These are phyloP conservation scores for Triops longicaudatus DNA, from an alignment of 1,140 invertebrate genomes.

Conservation along the genomic window DNA sequence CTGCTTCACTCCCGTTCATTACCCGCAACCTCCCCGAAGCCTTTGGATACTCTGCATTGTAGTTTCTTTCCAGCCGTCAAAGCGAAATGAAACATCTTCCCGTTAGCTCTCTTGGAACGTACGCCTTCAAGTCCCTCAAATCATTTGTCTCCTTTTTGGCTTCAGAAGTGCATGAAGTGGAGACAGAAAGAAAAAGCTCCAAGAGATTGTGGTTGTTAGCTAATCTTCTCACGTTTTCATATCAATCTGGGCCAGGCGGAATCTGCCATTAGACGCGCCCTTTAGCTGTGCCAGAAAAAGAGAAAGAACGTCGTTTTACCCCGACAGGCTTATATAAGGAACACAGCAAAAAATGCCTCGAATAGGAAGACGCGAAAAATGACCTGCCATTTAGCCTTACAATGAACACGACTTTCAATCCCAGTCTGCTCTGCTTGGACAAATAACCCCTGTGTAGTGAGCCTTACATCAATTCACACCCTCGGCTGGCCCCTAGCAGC, in stretches of 20 bases:
- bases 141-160: slow-evolving; percentile 12
- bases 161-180: background rate
- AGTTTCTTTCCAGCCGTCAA: background rate
- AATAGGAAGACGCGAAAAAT: background rate
- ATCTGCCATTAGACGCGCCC: background rate
- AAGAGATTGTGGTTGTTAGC: background rate
- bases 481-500: background rate
- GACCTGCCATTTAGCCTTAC: slow-evolving; percentile 14
- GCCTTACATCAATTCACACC: slow-evolving; percentile 1
- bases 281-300: background rate
- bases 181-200: background rate
- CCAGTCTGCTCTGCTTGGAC: background rate
- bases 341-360: background rate
- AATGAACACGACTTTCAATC: slow-evolving; percentile 12
- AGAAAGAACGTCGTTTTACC: background rate
- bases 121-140: background rate
- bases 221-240: slow-evolving; percentile 12
- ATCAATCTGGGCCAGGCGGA: background rate
- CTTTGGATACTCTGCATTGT: background rate
- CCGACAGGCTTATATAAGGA: background rate
- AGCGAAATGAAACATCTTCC: background rate
- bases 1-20: background rate
- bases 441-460: background rate
- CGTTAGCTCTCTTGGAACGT: background rate
- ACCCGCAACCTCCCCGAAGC: background rate